Evolutionary conservation across 1,140 invertebrate species (phyloP), one percentile per base, ranked within the genome.

Genomic region (Micrasema longulum): DNA sequence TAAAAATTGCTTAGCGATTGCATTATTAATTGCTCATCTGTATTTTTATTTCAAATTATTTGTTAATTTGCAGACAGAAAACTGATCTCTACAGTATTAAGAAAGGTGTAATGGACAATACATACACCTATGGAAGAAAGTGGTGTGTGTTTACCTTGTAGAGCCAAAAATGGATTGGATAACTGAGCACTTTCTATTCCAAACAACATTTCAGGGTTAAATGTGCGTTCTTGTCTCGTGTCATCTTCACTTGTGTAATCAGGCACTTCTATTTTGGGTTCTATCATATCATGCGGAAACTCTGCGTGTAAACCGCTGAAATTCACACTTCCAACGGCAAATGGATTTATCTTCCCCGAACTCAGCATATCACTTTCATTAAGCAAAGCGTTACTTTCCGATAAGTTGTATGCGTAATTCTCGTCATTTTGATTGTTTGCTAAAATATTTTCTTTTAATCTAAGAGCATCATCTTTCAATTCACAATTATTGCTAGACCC

Each of bases 191-290:
- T 26, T 11, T 76, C 74, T n/a, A 45, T 47, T 1, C 50, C 63
- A 65, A 74, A 76, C 20, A 76, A n/a, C 10, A 73, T 35, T n/a
- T 73, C 75, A 11, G 72, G 63, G 69, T 71, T 73, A 52, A 71
- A 73, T 22, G 50, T 41, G 11, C 72, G 63, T 12, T 76, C 75
- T 31, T 76, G 75, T 41, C 69, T 64, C 12, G 66, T 73, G 4
- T 76, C 75, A 69, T 76, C 75, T 20, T 76, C 75, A 69, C 75
- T 76, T 26, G 71, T 73, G 60, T 76, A 76, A 57, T 76, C 75
- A 68, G 75, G 75, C 63, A 71, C 66, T 76, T 76, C 75, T 45
- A 76, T 41, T 60, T 76, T 76, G 36, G 75, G 75, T 65, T 76
- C 75, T 20, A 76, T 68, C 71, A 76, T 76, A 47, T 73, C 72